Percentiles rank a stretch among this genome's conserved stretches.
Conservation (phyloP, 2,888 invertebrate species). For the Hemaris fuciformis region DNA sequence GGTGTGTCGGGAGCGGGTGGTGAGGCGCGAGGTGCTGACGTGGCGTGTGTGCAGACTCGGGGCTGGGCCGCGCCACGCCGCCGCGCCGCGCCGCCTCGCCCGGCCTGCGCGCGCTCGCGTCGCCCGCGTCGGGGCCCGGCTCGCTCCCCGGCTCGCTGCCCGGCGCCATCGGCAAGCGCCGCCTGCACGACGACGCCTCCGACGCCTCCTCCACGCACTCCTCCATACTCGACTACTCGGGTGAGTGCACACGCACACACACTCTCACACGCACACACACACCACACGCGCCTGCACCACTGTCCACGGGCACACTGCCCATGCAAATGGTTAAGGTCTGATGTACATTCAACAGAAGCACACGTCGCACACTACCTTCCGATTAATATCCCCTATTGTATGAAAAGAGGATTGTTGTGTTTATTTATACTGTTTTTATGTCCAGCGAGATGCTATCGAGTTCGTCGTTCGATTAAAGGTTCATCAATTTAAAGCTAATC, state of each 20-base stretch:
- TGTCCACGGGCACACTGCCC: too few species aligned
- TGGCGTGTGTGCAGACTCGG: slow-evolving; percentile 87
- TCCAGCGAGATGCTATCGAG: slow-evolving; percentile 56
- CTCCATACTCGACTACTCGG: slow-evolving; percentile 93
- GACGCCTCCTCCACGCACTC: slow-evolving; percentile 92
- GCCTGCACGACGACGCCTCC: slow-evolving; percentile 89
- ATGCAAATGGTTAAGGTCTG: neutral
- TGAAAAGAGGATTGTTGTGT: neutral
- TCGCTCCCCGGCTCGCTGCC: slow-evolving; percentile 90
- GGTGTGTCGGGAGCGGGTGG: neutral
- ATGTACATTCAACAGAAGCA: neutral
- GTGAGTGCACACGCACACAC: slow-evolving; percentile 67
- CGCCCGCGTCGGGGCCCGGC: slow-evolving; percentile 84
- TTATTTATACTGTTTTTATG: slow-evolving; percentile 5
- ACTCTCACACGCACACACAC: neutral
- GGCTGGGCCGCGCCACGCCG: slow-evolving; percentile 92
- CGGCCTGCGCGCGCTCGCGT: slow-evolving; percentile 90
- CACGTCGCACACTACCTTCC: neutral
- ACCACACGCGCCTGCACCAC: neutral
- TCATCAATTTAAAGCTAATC: slow-evolving; percentile 35
- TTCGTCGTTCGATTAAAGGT: slow-evolving; percentile 62
- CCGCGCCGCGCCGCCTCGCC: slow-evolving; percentile 93
- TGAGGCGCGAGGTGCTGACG: slow-evolving; percentile 15
- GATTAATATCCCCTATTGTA: neutral
- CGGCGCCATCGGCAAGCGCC: slow-evolving; percentile 91